A percentile compares a stretch with the other conserved stretches of the same genome.
Evolutionary conservation across 2,797 vertebrate species (phyloP).

Genomic region (Champsocephalus esox): DNA sequence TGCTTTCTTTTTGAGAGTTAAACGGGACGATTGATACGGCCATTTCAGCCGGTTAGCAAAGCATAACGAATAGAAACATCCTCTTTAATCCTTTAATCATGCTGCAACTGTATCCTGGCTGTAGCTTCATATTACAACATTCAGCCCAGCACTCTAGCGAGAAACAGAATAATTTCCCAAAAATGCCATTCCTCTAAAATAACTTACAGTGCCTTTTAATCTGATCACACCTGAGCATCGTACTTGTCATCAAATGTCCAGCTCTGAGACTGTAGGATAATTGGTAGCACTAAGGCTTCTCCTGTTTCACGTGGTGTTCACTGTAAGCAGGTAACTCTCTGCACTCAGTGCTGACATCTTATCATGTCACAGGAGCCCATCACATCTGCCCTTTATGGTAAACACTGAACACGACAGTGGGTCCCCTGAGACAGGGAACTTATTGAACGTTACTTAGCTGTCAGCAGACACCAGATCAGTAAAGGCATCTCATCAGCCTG

Average conservation of each 20-base stretch:
- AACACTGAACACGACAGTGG: conserved; percentile 41
- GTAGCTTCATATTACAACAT: background rate
- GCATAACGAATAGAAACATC: background rate
- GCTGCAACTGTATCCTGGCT: background rate
- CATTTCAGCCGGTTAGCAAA: background rate
- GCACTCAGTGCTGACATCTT: conserved; percentile 61
- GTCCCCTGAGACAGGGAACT: conserved; percentile 53
- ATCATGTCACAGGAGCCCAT: conserved; percentile 68
- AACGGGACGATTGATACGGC: background rate
- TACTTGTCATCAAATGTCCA: conserved; percentile 27
- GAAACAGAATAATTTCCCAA: background rate
- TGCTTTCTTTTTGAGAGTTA: background rate
- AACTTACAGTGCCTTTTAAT: background rate
- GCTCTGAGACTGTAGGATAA: conserved; percentile 33
- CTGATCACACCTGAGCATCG: conserved; percentile 25
- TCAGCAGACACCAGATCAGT: conserved; percentile 59
- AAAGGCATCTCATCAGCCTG: conserved; percentile 43
- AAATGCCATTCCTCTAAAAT: background rate
- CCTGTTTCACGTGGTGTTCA: conserved; percentile 53
- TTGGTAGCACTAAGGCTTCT: conserved; percentile 30
- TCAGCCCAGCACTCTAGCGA: background rate
- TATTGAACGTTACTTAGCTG: conserved; percentile 68
- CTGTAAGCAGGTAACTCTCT: conserved; percentile 58
- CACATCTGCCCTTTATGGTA: conserved; percentile 58
- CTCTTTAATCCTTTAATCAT: background rate